Percentiles rank a stretch among this genome's conserved stretches.
Conservation (phyloP, 1,140 invertebrate genomes). For the Bombus fervidus region DNA sequence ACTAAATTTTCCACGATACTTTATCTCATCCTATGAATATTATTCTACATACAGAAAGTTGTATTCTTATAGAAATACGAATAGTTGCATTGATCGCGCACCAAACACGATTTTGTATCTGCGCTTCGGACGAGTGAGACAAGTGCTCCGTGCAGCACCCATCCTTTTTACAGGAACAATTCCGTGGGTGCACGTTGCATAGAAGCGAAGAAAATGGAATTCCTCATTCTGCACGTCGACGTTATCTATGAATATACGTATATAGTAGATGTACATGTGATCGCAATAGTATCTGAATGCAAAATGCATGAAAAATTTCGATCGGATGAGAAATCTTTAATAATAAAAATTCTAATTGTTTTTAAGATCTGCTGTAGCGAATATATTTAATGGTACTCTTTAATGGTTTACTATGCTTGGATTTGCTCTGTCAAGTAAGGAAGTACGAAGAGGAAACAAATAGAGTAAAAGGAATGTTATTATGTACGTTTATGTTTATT, state of each 20-base stretch:
- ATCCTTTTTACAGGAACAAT: conserved; percentile 42
- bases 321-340: conserved; percentile 16
- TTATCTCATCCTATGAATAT: neutral
- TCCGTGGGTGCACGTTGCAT: conserved; percentile 6
- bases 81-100: neutral
- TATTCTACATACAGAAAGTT: neutral
- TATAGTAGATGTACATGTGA: too few species aligned
- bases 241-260: neutral
- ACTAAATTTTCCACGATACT: too few species aligned
- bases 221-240: conserved; percentile 19
- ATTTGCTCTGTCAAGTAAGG: neutral
- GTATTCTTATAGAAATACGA: neutral
- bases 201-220: conserved; percentile 57
- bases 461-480: neutral
- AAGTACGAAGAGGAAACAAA: neutral
- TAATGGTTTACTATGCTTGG: neutral
- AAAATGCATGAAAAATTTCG: conserved; percentile 23
- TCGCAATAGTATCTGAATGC: too few species aligned
- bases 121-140: conserved; percentile 8
- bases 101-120: neutral
- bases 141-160: neutral
- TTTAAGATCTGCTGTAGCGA: neutral
- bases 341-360: neutral
- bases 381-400: neutral
- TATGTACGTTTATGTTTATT: too few species aligned